Conservation (phyloP, 2,113 vertebrate genomes). For the Numenius arquata region DNA sequence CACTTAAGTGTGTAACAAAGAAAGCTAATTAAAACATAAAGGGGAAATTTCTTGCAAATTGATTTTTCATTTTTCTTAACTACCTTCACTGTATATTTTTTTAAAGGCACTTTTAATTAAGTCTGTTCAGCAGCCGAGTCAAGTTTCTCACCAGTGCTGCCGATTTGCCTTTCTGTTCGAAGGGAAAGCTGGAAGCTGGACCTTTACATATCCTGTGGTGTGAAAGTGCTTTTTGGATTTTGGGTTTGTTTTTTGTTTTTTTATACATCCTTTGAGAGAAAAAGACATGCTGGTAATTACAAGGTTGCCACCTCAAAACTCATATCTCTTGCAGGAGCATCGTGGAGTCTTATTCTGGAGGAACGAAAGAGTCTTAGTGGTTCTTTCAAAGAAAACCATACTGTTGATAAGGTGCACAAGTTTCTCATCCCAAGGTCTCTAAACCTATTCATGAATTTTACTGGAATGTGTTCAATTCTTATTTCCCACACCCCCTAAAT, state of each 20-base stretch:
- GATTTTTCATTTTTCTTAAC: conserved; percentile 2
- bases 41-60: not conserved
- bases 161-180: not conserved
- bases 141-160: conserved; percentile 15
- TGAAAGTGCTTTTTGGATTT: not conserved
- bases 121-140: not conserved
- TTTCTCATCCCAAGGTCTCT: not conserved
- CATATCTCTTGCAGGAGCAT: not conserved
- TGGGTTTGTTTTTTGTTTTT: not conserved
- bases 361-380: not conserved
- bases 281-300: not conserved
- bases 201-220: not conserved
- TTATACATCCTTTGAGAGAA: conserved; percentile 14
- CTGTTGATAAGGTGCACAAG: not conserved
- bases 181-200: not conserved
- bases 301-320: conserved; percentile 29
- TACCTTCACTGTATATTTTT: not conserved
- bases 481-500: not conserved
- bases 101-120: conserved; percentile 3
- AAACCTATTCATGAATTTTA: not conserved
- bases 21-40: conserved; percentile 23
- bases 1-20: not conserved
- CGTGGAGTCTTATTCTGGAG: not conserved
- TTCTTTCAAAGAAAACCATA: not conserved
- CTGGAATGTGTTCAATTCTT: not conserved